These are phyloP conservation scores for Upupa epops DNA, from an alignment of 2,113 vertebrate genomes.

Conservation along the genomic window DNA sequence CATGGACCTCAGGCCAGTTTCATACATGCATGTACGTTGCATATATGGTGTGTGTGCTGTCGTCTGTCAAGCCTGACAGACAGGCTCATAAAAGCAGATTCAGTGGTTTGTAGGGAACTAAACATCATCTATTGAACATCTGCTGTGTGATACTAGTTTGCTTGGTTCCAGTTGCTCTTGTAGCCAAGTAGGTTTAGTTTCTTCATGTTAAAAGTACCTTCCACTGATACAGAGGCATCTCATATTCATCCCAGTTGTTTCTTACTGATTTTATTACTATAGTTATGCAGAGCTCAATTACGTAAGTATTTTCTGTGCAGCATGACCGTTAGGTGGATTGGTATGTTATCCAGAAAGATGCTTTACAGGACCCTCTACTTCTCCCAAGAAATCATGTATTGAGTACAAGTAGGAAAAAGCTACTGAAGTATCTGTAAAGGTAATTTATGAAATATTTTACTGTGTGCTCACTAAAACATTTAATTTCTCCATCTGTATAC, in stretches of 20 bases:
- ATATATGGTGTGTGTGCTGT: background rate
- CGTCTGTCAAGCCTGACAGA: background rate
- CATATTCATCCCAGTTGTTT: background rate
- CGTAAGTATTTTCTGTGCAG: background rate
- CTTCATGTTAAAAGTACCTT: background rate
- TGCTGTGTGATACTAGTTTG: background rate
- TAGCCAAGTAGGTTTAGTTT: background rate
- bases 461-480: background rate
- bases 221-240: background rate
- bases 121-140: background rate
- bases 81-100: constrained; percentile 3
- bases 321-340: background rate
- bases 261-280: background rate
- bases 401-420: background rate
- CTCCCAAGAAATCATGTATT: background rate
- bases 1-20: background rate
- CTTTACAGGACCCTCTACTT: background rate
- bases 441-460: background rate
- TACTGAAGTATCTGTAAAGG: background rate
- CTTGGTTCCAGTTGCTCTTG: background rate
- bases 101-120: background rate
- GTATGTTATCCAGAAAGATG: background rate
- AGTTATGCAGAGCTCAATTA: background rate
- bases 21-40: background rate
- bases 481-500: background rate